Conservation (phyloP, 2,888 invertebrate genomes). For the Cerastis leucographa region DNA sequence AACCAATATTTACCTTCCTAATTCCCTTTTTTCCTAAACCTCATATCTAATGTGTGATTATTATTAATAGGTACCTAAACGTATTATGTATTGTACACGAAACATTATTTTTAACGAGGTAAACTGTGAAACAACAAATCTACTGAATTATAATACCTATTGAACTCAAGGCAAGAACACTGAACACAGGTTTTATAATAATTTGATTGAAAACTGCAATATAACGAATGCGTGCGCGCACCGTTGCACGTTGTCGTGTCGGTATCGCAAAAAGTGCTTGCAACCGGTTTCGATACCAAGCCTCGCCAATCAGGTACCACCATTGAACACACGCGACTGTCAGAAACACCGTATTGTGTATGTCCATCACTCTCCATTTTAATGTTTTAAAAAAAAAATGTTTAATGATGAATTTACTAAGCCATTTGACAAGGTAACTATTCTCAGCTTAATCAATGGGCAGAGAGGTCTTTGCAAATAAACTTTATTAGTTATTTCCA, state of each 20-base stretch:
- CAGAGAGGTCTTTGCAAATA: neutral
- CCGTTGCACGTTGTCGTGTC: conserved; percentile 37
- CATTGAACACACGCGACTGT: conserved; percentile 36
- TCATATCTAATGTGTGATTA: conserved; percentile 10
- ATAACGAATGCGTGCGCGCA: conserved; percentile 28
- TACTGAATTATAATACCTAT: conserved; percentile 6
- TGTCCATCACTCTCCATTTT: conserved; percentile 46
- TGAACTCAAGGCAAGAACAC: neutral
- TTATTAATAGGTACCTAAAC: conserved; percentile 6
- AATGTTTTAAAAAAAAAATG: neutral
- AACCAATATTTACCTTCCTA: conserved; percentile 1
- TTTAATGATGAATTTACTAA: neutral
- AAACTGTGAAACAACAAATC: neutral
- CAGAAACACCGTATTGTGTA: conserved; percentile 33
- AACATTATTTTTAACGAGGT: conserved; percentile 5
- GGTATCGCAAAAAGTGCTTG: conserved; percentile 52
- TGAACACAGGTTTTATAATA: conserved; percentile 4
- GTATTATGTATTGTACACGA: conserved; percentile 1
- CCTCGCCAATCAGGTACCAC: conserved; percentile 28
- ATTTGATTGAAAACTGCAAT: conserved; percentile 19
- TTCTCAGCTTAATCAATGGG: neutral
- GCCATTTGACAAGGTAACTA: conserved; percentile 2
- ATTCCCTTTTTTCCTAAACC: conserved; percentile 20
- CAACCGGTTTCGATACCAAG: conserved; percentile 56
- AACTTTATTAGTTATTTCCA: neutral